Base-by-base conservation (phyloP, 2,113 vertebrate species). In the Salminus brasiliensis region DNA sequence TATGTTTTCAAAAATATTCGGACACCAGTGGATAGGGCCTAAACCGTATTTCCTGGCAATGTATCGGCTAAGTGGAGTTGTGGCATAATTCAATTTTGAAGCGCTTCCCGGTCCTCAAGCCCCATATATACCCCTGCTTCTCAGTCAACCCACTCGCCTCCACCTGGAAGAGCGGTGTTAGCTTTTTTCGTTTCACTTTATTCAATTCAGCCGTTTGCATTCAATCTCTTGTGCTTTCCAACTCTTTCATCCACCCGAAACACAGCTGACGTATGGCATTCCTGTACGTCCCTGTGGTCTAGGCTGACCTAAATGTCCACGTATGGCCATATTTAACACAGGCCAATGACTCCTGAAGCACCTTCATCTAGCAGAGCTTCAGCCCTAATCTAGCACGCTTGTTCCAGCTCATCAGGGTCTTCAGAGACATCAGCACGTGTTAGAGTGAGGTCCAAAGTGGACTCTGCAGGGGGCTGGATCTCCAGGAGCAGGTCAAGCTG, bases 391-490 rank as follows among this genome's bases (percentile, higher is more conserved):
- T 21, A 60, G 29, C 66, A 45, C 41, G 18, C 49, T 11, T 36
- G 53, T 71, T 68, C 53, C 29, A 18, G 36, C 16, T 62, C 23
- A 63, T 63, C 60, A 34, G 2, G 13, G 43, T 62, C 4, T 49
- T 36, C 67, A 12, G 76, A n/a, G 27, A 25, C 12, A 34, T n/a
- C 43, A 12, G 41, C 36, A 49, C 27, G 57, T 79, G 77, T 79
- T 30, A 45, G 49, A 65, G 72, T 63, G 43, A 7, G 45, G 43
- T 79, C 23, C 41, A 57, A 39, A 23, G 10, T 30, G 7, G 41
- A 41, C 57, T 16, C 45, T 41, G 77, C 43, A 41, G 59, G 68
- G 55, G 32, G 16, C 16, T 47, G 27, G 43, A 12, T 52, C 57
- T 49, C 55, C 39, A 63, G 13, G 3, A 63, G n/a, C 68, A n/a